Base-by-base conservation (phyloP, 2,797 vertebrate species). In the Atherinosoma microstoma region DNA sequence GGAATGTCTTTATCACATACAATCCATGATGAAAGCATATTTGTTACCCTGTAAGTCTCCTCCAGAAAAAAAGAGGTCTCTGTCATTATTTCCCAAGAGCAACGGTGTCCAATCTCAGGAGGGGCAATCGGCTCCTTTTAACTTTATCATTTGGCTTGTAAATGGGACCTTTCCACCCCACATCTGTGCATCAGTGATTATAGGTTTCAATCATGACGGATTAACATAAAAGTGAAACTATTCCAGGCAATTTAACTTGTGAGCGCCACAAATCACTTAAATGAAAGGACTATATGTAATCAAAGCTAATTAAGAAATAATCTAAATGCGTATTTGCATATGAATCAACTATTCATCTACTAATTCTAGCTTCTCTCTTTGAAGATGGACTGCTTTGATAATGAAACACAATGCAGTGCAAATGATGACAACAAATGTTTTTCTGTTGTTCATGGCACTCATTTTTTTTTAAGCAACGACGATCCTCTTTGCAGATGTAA, bases 1-100 rank as follows among this genome's bases (percentile, higher is more conserved):
- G 82, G 77, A 86, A 89, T 88, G 75, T 81, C 76, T 83, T 78
- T 62, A 77, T 70, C 73, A 57, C 75, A 64, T 65, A 47, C 13
- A 51, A 70, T 58, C 70, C 63, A 24, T 2, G 59, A 85, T 83
- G 79, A 83, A 86, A 87, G 85, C 75, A 63, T 72, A 53, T 78
- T 85, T 84, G 74, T 76, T 38, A 57, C 63, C 59, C 13, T 69
- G 58, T 67, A 18, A 29, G 53, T 71, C n/a, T 59, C 15, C 51
- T 68, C 45, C 27, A 49, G 62, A 58, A 54, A 53, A 74, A 61
- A 51, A 24, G 60, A 32, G 29, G 42, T 65, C 66, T 69, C 79
- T 86, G 66, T 91, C 82, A 82, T 91, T 83, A 56, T 57, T 57
- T 57, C 54, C 29, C 54, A 32, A 79, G 64, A 34, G 70, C 79